Evolutionary conservation across 1,140 invertebrate species (phyloP).

Genomic region (Choristoneura fumiferana): DNA sequence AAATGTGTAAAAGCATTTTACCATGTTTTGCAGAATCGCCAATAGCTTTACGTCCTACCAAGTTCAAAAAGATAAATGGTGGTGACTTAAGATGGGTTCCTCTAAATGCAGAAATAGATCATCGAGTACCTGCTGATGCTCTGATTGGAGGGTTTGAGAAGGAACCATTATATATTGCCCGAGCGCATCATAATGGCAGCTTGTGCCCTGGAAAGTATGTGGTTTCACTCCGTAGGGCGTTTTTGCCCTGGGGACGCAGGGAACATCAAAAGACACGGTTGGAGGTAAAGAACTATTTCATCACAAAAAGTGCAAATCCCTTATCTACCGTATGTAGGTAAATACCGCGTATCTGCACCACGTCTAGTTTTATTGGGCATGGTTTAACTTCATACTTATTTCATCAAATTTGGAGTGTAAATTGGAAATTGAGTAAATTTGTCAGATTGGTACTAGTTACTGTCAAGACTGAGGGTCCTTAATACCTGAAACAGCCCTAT

Average conservation of each 20-base stretch:
- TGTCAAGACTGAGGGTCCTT: no score
- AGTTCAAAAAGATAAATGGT: constrained; percentile 20
- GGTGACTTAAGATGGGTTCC: constrained; percentile 31
- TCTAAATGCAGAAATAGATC: constrained; percentile 16
- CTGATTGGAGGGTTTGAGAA: constrained; percentile 82
- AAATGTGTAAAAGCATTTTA: no score
- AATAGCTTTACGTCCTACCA: constrained; percentile 3
- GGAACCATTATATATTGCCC: constrained; percentile 81
- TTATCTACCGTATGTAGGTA: no score
- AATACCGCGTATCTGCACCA: no score
- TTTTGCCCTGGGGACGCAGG: constrained; percentile 84
- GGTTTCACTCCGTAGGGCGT: constrained; percentile 81
- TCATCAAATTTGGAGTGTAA: no score
- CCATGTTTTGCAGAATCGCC: constrained; percentile 27
- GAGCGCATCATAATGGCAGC: constrained; percentile 80
- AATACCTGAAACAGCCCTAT: no score
- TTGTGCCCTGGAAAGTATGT: constrained; percentile 85
- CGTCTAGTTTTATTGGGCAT: no score
- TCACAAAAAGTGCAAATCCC: no score
- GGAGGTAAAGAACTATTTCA: constrained; percentile 73
- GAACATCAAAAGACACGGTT: constrained; percentile 85
- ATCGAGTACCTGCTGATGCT: constrained; percentile 81
- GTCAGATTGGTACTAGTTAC: no score
- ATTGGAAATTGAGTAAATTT: no score
- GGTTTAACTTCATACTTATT: no score